A percentile compares a stretch with the other conserved stretches of the same genome.
Evolutionary conservation across 2,113 vertebrate genomes (phyloP).

Genomic region (Pterocles orientalis): DNA sequence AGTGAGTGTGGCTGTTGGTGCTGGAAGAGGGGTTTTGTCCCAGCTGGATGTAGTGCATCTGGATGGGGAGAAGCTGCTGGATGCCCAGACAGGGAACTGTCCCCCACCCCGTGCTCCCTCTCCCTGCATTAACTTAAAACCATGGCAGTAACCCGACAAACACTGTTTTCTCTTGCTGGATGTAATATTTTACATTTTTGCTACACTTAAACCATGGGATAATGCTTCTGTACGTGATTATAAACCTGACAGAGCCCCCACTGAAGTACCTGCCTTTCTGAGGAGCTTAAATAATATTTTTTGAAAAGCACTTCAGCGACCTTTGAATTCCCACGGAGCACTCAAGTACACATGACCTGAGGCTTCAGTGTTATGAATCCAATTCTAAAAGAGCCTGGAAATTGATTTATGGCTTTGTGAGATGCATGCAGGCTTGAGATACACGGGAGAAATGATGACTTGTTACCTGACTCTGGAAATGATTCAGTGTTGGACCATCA

Average conservation of each 20-base stretch:
- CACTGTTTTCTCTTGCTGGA: background rate
- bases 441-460: background rate
- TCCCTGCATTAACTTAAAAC: background rate
- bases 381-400: background rate
- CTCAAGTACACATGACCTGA: fast-evolving
- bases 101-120: background rate
- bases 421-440: background rate
- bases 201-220: background rate
- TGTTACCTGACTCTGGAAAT: background rate
- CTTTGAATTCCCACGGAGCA: background rate
- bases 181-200: background rate
- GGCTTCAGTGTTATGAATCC: background rate
- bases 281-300: background rate
- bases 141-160: background rate
- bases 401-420: background rate
- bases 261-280: background rate
- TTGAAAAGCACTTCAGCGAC: background rate
- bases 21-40: background rate
- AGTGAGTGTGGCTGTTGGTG: background rate
- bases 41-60: background rate
- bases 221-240: background rate
- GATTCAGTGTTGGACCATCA: background rate
- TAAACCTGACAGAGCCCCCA: background rate
- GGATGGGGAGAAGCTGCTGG: background rate
- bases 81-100: background rate